phyloP scores from a whole-genome alignment of 92 coral and sea anemone species.

The Heliopora coerulea region DNA sequence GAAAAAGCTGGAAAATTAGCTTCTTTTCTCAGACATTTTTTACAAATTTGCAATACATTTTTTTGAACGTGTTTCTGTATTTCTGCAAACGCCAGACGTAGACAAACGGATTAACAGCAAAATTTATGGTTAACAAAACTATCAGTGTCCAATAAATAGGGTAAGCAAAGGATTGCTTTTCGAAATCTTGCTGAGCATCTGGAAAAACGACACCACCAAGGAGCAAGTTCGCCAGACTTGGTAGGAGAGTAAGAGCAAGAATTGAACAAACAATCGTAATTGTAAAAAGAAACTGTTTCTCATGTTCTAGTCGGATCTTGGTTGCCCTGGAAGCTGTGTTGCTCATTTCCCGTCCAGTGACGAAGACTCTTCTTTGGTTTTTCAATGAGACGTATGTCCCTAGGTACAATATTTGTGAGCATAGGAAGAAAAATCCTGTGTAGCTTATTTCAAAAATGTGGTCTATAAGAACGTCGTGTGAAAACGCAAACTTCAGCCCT shows the following conservation, averaged over 20 bases:
- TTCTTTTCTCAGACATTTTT: too few relatives aligned
- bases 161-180: too few relatives aligned
- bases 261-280: constrained; percentile 6
- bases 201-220: neutral
- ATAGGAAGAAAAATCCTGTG: neutral
- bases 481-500: neutral
- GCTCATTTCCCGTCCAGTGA: neutral
- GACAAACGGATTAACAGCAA: constrained; percentile 17
- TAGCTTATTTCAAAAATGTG: neutral
- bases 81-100: constrained; percentile 29
- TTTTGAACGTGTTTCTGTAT: constrained; percentile 16
- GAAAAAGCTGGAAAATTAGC: too few relatives aligned
- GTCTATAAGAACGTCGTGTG: neutral
- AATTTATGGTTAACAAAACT: neutral
- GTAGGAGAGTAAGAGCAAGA: neutral
- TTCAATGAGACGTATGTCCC: constrained; percentile 1
- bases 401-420: neutral
- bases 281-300: constrained; percentile 4
- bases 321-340: neutral
- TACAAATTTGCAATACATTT: constrained; percentile 2
- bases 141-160: neutral
- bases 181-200: neutral
- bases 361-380: neutral
- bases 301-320: neutral
- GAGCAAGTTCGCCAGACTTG: neutral